phyloP scores from a whole-genome alignment of 2,113 vertebrate genomes.

The Empidonax alnorum region DNA sequence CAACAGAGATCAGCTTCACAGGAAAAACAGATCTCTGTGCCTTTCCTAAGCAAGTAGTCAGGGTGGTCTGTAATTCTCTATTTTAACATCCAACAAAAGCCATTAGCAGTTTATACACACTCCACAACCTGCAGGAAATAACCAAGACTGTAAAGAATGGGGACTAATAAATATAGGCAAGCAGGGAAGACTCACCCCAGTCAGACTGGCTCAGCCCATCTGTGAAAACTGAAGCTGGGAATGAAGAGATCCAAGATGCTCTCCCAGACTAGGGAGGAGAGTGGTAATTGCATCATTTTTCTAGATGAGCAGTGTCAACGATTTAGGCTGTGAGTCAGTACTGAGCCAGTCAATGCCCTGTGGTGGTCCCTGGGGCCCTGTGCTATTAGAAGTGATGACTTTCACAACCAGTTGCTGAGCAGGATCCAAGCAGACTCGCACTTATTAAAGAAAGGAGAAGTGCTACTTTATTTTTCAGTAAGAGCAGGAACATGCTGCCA shows the following conservation, averaged over 20 bases:
- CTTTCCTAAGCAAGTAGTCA: background rate
- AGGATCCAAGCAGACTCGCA: background rate
- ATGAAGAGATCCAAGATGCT: background rate
- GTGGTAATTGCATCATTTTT: conserved; percentile 5
- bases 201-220: background rate
- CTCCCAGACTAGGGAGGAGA: background rate
- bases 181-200: background rate
- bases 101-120: background rate
- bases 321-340: conserved; percentile 2
- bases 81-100: background rate
- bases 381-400: conserved; percentile 25
- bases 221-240: background rate
- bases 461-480: conserved; percentile 25
- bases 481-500: background rate
- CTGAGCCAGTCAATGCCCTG: background rate
- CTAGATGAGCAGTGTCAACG: background rate
- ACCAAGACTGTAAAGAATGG: background rate
- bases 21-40: background rate
- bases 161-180: accelerated
- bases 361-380: background rate
- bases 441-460: background rate
- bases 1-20: background rate
- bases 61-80: background rate
- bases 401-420: conserved; percentile 4
- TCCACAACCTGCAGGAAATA: background rate